Evolutionary conservation across 2,888 invertebrate genomes (phyloP).

Genomic region (Vanessa cardui): DNA sequence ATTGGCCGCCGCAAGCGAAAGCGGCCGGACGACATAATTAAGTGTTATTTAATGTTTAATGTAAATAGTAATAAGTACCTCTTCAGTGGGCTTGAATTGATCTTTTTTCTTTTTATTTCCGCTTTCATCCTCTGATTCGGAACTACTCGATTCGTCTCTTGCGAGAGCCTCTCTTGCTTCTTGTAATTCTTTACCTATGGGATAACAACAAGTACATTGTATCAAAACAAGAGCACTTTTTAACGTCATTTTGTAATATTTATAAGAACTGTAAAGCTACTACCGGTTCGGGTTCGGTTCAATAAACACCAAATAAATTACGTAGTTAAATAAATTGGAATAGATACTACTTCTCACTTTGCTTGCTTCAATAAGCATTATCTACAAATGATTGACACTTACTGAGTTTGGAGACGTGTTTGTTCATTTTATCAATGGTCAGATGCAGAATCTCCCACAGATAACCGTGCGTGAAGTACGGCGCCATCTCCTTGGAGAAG

Average conservation of each 20-base stretch:
- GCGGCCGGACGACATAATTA: no score
- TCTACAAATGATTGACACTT: conserved; percentile 51
- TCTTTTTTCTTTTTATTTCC: conserved; percentile 81
- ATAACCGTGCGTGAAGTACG: conserved; percentile 95
- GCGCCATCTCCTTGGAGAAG: conserved; percentile 96
- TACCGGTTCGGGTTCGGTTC: no score
- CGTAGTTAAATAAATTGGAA: no score
- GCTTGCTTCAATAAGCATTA: no score
- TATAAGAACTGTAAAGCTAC: no score
- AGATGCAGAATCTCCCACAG: conserved; percentile 98
- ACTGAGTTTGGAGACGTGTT: conserved; percentile 93
- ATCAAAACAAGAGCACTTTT: neutral
- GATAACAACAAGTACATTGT: neutral
- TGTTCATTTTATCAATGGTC: conserved; percentile 98
- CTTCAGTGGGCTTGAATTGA: conserved; percentile 85
- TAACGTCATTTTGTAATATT: no score
- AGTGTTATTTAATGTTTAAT: no score
- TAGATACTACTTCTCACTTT: no score
- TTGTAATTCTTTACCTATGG: conserved; percentile 87
- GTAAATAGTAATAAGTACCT: conserved; percentile 60
- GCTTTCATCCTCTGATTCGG: conserved; percentile 91
- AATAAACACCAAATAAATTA: no score
- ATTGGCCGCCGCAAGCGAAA: no score
- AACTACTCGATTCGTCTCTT: conserved; percentile 90
- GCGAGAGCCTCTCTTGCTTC: conserved; percentile 94